Base-by-base conservation (phyloP, 2,797 vertebrate genomes). In the Tapera naevia region DNA sequence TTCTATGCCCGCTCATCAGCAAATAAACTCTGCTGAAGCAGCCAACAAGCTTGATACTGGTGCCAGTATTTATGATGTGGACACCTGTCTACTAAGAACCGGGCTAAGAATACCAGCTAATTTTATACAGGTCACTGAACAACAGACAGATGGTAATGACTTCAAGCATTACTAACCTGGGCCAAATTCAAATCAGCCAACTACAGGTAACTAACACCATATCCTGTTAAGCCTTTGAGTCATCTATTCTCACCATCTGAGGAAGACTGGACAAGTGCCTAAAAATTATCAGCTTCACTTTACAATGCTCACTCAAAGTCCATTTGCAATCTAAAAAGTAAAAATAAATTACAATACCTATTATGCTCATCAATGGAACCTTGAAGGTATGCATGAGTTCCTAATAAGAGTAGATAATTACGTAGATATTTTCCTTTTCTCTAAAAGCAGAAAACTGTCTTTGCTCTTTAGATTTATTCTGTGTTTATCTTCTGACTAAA, bases 61-160 rank as follows among this genome's bases (percentile, higher is more conserved):
- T 94, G 96, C 96, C 96, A 97, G 81, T 88, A 96, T 86, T 92
- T 91, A 84, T 69, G 91, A 96, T 88, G 86, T 57, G 86, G 86
- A 96, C 96, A 97, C 96, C 96, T 97, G 96, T 87, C 92, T 91
- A 71, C 92, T 57, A 86, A 87, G 84, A 83, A 91, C 45, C 75
- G 91, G 76, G 93, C 95, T 94, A 97, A 96, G 95, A 96, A 96
- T 97, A 97, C 78, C 92, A 89, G 86, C 89, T 97, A 92, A 93
- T 97, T 97, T 91, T 95, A 88, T 54, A 69, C 91, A 97, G 95
- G 93, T 96, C 96, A 95, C 89, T 95, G 90, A 97, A 93, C 71
- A 96, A 91, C 48, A 95, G 92, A 97, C 97, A 98, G 97, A 96
- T 97, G 96, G 96, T 86, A 95, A 95, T 97, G 96, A 97, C 95